phyloP scores from a whole-genome alignment of 2,797 vertebrate genomes.

The Diplodus puntazzo region DNA sequence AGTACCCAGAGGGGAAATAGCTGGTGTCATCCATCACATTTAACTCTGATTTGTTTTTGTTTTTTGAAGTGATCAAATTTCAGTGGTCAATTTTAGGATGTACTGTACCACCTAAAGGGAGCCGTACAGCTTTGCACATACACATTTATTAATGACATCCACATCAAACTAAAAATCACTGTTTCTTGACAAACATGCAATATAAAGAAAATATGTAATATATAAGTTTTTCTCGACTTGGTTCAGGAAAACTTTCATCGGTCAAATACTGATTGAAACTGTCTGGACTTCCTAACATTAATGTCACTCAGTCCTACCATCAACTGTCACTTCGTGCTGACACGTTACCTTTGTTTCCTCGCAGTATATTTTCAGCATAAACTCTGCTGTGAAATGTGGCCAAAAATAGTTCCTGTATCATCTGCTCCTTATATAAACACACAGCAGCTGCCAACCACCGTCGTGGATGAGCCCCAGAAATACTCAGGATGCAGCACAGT shows the following conservation, averaged over 20 bases:
- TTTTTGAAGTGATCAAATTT: background rate
- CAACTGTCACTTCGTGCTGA: slow-evolving; percentile 47
- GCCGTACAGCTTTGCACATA: background rate
- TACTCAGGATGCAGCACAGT: slow-evolving; percentile 58
- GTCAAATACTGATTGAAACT: slow-evolving; percentile 11
- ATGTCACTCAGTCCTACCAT: slow-evolving; percentile 30
- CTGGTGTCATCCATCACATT: background rate
- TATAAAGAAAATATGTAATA: slow-evolving; percentile 1
- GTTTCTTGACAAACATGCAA: background rate
- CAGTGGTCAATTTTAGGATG: background rate
- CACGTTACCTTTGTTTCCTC: slow-evolving; percentile 31
- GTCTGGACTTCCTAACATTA: slow-evolving; percentile 7
- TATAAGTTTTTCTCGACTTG: background rate
- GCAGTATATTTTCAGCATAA: slow-evolving; percentile 54
- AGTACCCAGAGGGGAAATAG: background rate
- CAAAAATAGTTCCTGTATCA: slow-evolving; percentile 70
- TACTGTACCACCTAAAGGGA: background rate
- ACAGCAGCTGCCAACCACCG: slow-evolving; percentile 62
- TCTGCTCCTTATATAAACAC: slow-evolving; percentile 74
- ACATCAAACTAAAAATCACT: slow-evolving; percentile 7
- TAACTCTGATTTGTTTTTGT: too few species aligned
- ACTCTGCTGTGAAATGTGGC: slow-evolving; percentile 52
- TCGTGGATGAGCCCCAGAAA: slow-evolving; percentile 61
- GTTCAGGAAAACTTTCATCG: slow-evolving; percentile 18
- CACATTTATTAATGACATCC: background rate